These are phyloP conservation scores for Aplysia californica DNA, from an alignment of 1,140 invertebrate genomes.

Conservation along the genomic window DNA sequence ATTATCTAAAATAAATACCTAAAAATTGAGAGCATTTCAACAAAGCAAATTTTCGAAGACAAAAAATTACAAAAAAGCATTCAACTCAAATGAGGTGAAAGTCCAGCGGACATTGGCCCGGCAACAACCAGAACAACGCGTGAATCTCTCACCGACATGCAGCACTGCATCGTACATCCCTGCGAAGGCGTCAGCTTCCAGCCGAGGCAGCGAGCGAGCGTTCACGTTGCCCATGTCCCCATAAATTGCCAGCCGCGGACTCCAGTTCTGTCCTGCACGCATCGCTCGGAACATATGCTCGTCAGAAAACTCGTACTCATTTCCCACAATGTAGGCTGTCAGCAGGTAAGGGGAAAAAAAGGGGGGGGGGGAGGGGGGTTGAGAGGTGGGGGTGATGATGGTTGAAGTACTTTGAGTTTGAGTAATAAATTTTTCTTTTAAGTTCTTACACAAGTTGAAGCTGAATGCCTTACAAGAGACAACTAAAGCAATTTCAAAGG, in stretches of 20 bases:
- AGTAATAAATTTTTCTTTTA: slow-evolving; percentile 72
- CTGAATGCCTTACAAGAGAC: neutral
- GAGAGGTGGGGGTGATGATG: neutral
- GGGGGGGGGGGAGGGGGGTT: neutral
- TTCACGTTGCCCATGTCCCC: slow-evolving; percentile 94
- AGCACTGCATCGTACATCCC: slow-evolving; percentile 88
- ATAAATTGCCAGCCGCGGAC: slow-evolving; percentile 84
- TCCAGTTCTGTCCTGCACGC: slow-evolving; percentile 73
- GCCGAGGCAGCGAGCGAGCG: slow-evolving; percentile 80
- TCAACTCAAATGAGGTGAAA: too few relatives aligned
- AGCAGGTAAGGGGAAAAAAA: slow-evolving; percentile 3
- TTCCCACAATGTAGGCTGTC: slow-evolving; percentile 57
- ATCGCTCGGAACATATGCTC: slow-evolving; percentile 46
- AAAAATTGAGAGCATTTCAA: too few relatives aligned
- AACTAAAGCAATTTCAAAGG: neutral
- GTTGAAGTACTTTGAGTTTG: neutral
- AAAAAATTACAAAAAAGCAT: too few relatives aligned
- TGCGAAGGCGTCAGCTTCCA: slow-evolving; percentile 84
- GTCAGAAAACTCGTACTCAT: slow-evolving; percentile 45
- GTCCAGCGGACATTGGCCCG: too few relatives aligned
- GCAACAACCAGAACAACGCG: too few relatives aligned
- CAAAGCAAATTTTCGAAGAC: neutral
- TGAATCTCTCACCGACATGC: slow-evolving; percentile 84
- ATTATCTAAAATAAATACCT: too few relatives aligned
- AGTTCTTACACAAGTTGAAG: slow-evolving; percentile 64